Percentiles rank a stretch among this genome's conserved stretches.
Evolutionary conservation across 2,797 vertebrate species (phyloP).

Genomic region (Rhodeus uyekii): DNA sequence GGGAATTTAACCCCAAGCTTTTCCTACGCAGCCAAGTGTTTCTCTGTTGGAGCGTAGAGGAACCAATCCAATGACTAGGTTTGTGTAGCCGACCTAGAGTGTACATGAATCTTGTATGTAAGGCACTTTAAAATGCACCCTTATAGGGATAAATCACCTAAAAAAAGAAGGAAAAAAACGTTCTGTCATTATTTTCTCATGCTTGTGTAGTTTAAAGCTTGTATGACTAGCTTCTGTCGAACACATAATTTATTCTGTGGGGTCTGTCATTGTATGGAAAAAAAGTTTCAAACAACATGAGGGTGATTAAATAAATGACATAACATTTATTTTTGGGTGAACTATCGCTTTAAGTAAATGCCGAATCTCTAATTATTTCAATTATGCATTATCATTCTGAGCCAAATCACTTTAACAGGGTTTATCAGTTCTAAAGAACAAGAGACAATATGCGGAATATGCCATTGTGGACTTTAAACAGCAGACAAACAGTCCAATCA

Average conservation of each 20-base stretch:
- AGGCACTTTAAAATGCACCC: background rate
- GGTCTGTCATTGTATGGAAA: background rate
- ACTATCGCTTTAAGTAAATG: background rate
- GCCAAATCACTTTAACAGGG: background rate
- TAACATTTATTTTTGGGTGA: background rate
- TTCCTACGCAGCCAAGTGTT: background rate
- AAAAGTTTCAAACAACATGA: background rate
- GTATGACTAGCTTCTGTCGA: background rate
- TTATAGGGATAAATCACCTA: background rate
- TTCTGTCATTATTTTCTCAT: background rate
- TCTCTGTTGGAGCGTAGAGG: background rate
- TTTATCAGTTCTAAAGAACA: background rate
- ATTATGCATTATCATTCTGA: background rate
- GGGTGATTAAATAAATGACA: background rate
- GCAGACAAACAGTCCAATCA: slow-evolving; percentile 3
- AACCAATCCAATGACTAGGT: slow-evolving; percentile 17
- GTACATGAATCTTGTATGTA: background rate
- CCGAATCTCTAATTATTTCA: background rate
- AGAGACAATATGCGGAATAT: slow-evolving; percentile 12
- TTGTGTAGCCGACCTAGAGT: background rate
- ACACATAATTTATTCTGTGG: background rate
- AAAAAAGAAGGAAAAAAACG: background rate
- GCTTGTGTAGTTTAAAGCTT: background rate
- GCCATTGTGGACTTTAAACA: background rate
- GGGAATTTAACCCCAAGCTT: slow-evolving; percentile 24